Evolutionary conservation across 2,113 vertebrate genomes (phyloP), one percentile per base, ranked within the genome.

Genomic region (Zapornia atra): DNA sequence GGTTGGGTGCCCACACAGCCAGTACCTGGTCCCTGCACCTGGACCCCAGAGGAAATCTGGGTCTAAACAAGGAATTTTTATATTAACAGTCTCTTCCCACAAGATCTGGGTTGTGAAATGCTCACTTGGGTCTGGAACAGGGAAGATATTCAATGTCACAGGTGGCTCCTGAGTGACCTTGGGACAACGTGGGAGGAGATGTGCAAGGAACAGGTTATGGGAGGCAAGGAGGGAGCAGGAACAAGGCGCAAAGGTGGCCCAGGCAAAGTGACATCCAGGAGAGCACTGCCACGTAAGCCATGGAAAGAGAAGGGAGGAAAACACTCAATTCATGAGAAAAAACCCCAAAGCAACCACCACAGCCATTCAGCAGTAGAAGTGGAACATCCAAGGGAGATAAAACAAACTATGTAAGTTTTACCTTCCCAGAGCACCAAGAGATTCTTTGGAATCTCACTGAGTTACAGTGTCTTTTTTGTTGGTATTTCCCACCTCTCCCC

Each of bases 1-100:
- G 20, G 46, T 7, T 63, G 34, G 54, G 57, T 29, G n/a, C n/a
- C 7, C 63, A 25, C n/a, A 5, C 0, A 0, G 34, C 18, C 0
- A 0, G 15, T 5, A 15, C 46, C 46, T 22, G 21, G 21, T 38
- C 34, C 31, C 40, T 12, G 33, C 12, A 40, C 0, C 26, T 6
- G 3, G 63, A 59, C 1, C n/a, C 29, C 17, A 38, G 50, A 22
- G 59, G 31, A 50, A 25, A 9, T n/a, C 5, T 40, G 66, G 42
- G 33, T 69, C 13, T 93, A 34, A 26, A 57, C 42, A 26, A 56
- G 25, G 4, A 64, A 40, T 11, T 60, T 76, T 79, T 6, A 40
- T 8, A 9, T 14, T 17, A 10, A 16, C 0, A 5, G 31, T 38
- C 34, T 24, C 28, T 80, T 71, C 34, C 51, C 8, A 6, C 50